Base-by-base conservation (phyloP, 2,888 invertebrate genomes). In the Nomada ferruginata region DNA sequence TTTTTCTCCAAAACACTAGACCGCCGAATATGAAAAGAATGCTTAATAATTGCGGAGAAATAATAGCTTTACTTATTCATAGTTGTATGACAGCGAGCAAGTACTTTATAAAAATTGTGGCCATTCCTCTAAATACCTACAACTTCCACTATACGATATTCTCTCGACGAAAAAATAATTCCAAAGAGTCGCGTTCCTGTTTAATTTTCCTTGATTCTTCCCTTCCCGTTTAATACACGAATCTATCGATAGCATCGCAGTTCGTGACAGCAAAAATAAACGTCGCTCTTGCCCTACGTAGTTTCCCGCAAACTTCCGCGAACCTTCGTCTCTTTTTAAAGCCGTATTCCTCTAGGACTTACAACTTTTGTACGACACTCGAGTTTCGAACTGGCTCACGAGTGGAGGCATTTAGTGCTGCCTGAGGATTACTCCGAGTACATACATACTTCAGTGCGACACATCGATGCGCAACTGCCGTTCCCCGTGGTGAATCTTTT, bases 251-350 rank as follows among this genome's bases (percentile, higher is more conserved):
- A 3, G 64, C 53, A 75, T 61, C 59, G 26, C 13, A n/a, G 44
- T 70, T 36, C 15, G 18, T 36, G 36, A 15, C 13, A 15, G 4
- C 23, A 2, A 4, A 2, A 47, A 4, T 1, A 1, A 61, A 66
- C 65, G 53, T 77, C 42, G 10, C 73, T 23, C 65, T 15, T 10
- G 23, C 36, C 53, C 36, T 11, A 5, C 29, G n/a, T 55, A 74
- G 18, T 66, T 59, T 11, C n/a, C 18, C 18, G 2, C n/a, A 15
- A 3, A 10, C n/a, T 11, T 26, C 2, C 4, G 18, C 4, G 29
- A 65, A 76, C 64, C 42, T 57, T 11, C 29, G 36, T 9, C 47
- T 42, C 50, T 73, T 72, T 76, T 73, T 53, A 60, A 73, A 76
- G 29, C 26, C 26, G n/a, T 65, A 57, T 18, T 42, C 65, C 2